Base-by-base conservation (phyloP, 2,797 vertebrate genomes). In the Aplochiton taeniatus region DNA sequence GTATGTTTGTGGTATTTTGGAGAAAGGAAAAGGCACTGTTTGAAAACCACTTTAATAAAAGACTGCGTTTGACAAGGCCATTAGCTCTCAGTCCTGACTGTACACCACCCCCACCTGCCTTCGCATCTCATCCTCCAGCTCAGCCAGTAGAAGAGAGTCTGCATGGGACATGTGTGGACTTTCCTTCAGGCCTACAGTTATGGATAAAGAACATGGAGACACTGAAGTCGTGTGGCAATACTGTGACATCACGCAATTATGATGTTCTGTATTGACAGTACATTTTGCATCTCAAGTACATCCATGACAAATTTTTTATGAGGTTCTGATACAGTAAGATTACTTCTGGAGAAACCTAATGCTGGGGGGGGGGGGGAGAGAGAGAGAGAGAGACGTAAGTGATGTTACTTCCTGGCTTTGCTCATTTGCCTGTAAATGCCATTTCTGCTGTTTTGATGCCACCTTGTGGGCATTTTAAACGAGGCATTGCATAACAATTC, bases 51-150 rank as follows among this genome's bases (percentile, higher is more conserved):
- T 53, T 4, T 8, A 16, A 20, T 58, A 0, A 56, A 56, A 8
- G 0, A 58, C 16, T 10, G 0, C 10, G 8, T 9, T 1, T 17
- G 54, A n/a, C 17, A 2, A 0, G 0, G 6, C n/a, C 17, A 51
- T 47, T 4, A 9, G 53, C 18, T 31, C 17, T 0, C 6, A 11
- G 82, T 93, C 91, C 81, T 93, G 90, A 69, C 62, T 83, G 80
- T 93, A 93, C 54, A 80, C 77, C 60, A 92, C 91, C 20, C 93
- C 91, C 52, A 93, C 77, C 77, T 93, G 91, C 31, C 79, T 71
- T 14, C 89, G 84, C 17, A 90, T 71, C 71, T 92, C 90, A 4
- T 93, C 91, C 80, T 91, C 89, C 65, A 93, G 43, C 66, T 90
- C 87, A 3, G 80, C 85, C 64, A 93, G 77, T 43, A 91, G 85